phyloP scores from a whole-genome alignment of 2,888 invertebrate species.

The Thysanoteuthis rhombus region DNA sequence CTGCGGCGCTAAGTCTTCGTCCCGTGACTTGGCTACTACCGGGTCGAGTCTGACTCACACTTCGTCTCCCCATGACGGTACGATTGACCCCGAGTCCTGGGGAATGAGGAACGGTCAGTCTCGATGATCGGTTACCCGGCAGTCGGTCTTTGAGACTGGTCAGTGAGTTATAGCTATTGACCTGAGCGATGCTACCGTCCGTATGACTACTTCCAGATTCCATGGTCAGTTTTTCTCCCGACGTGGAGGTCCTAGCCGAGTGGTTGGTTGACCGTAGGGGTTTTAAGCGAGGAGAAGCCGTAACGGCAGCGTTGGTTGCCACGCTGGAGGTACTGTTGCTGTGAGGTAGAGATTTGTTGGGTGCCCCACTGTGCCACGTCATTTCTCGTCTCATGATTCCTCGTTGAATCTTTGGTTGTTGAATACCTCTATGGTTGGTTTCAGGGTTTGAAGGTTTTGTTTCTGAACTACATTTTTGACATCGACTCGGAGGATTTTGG shows the following conservation, averaged over 20 bases:
- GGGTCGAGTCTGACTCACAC: not conserved
- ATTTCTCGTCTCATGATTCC: not conserved
- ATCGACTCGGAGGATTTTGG: not conserved
- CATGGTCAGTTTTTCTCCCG: not conserved
- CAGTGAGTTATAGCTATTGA: constrained; percentile 17
- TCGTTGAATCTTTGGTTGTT: not conserved
- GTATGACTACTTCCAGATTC: constrained; percentile 25
- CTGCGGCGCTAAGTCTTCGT: not conserved
- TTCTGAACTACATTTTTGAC: not conserved
- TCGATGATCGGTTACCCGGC: not conserved
- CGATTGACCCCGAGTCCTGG: not conserved
- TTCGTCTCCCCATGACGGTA: not conserved
- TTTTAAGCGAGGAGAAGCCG: not conserved
- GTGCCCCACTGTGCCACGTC: not conserved
- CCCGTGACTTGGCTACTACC: not conserved
- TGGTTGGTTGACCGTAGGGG: not conserved
- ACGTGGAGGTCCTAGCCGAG: not conserved
- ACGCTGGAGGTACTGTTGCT: not conserved
- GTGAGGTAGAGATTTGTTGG: not conserved
- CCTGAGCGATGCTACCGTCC: not conserved
- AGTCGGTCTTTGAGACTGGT: not conserved
- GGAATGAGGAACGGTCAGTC: not conserved
- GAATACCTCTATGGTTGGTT: not conserved
- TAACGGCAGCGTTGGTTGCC: not conserved
- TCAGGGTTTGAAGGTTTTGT: not conserved